Percentiles rank a stretch among this genome's conserved stretches.
phyloP scores from a whole-genome alignment of 2,113 vertebrate genomes.

The Pituophis catenifer region DNA sequence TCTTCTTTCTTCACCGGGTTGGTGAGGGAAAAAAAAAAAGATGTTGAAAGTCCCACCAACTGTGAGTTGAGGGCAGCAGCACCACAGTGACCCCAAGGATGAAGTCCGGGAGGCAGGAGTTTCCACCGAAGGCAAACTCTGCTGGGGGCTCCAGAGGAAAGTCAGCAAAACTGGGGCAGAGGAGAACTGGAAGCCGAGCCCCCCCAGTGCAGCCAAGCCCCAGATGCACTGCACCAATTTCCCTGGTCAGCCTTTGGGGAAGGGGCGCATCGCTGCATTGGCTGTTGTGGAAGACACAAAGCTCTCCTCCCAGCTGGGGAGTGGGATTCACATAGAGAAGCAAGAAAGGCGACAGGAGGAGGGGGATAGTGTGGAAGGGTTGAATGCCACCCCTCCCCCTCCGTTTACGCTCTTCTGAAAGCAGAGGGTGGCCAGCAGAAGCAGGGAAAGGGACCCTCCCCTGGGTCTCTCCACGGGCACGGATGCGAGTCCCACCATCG shows the following conservation, averaged over 20 bases:
- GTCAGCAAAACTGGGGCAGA: neutral
- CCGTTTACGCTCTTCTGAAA: neutral
- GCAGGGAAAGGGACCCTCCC: no score
- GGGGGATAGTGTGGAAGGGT: neutral
- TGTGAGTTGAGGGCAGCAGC: neutral
- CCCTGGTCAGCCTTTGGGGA: neutral
- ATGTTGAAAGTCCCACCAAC: neutral
- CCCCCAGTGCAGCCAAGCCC: neutral
- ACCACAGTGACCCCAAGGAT: neutral
- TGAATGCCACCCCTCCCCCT: neutral
- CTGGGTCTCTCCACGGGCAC: neutral
- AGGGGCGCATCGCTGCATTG: no score
- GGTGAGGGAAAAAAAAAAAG: neutral
- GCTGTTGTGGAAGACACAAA: neutral
- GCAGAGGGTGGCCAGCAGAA: neutral
- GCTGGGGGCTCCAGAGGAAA: neutral
- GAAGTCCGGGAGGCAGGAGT: neutral
- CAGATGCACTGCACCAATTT: neutral
- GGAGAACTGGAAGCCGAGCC: neutral
- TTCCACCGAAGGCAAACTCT: neutral
- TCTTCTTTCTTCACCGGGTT: neutral
- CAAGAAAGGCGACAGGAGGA: no score
- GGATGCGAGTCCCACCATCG: accelerated
- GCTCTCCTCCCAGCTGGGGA: neutral
- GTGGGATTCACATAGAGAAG: neutral